Conservation (phyloP, 2,797 vertebrate species). For the Echeneis naucrates region DNA sequence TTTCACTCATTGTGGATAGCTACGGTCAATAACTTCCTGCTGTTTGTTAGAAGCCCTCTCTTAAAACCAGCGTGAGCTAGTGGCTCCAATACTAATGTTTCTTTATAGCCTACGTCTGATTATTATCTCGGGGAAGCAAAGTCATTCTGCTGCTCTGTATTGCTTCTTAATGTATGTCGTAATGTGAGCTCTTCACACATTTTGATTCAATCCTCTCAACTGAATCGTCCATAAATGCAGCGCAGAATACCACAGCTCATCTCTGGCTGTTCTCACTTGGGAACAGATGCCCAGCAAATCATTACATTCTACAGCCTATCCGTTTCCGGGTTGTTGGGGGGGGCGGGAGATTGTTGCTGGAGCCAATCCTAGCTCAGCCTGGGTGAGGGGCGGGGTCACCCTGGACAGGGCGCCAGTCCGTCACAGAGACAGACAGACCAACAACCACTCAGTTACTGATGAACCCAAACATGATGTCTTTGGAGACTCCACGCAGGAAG, state of each 20-base stretch:
- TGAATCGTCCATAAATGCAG: background rate
- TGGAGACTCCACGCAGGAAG: too few relatives aligned
- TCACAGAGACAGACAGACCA: too few relatives aligned
- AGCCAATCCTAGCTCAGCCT: too few relatives aligned
- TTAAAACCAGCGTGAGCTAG: constrained; percentile 9
- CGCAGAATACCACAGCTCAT: background rate
- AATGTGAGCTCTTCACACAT: background rate
- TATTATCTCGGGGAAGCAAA: background rate
- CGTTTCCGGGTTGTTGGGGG: too few relatives aligned
- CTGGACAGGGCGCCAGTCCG: too few relatives aligned
- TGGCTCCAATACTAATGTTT: constrained; percentile 10
- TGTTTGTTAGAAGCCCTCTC: constrained; percentile 22
- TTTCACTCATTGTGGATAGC: constrained; percentile 35
- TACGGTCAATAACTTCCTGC: constrained; percentile 37
- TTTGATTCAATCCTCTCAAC: background rate
- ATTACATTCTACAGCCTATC: too few relatives aligned
- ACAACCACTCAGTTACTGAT: too few relatives aligned
- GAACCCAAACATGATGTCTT: too few relatives aligned
- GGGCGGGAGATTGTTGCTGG: too few relatives aligned
- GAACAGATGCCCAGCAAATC: too few relatives aligned
- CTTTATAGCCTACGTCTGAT: constrained; percentile 2
- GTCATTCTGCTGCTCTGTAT: constrained; percentile 4
- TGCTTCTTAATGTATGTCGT: background rate
- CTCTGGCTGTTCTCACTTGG: too few relatives aligned
- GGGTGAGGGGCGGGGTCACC: too few relatives aligned